Base-by-base conservation (phyloP, 1,140 invertebrate genomes). In the Dendrolimus punctatus region DNA sequence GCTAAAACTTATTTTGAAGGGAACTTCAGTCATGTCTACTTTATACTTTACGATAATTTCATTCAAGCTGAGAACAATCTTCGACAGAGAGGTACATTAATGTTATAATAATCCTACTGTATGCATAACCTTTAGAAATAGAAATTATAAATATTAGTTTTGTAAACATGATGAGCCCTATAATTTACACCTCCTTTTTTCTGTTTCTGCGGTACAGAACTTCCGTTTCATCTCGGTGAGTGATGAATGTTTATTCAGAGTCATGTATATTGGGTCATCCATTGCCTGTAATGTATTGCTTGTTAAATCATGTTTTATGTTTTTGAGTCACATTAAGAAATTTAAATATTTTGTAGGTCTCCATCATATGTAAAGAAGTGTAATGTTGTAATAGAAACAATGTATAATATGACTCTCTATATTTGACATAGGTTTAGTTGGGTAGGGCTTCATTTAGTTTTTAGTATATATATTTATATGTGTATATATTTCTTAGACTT, bases 21-120 rank as follows among this genome's bases (percentile, higher is more conserved):
- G 40, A 96, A 98, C 85, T 98, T 97, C 78, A 97, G 95, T 74
- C 95, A 97, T 90, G 94, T 99, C 39, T 99, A 98, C 83, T 96
- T 95, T 76, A 95, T 98, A 67, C 91, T 99, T 47, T 97, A 98
- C 85, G 97, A 99, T 81, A 95, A 95, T 76, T 98, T 99, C 83
- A 93, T 97, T 42, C 91, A 92, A 73, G 94, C 95, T 42, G 97
- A 99, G 89, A 91, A 91, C 46, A 97, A 97, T 87, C 87, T 98
- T 36, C 93, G 94, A 60, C 95, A 97, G 87, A 92, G 94, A 92
- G 96, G 97, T 98, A 76, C 58, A 40, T 58, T 49, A 48, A 40
- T 52, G 62, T 51, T 46, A 39, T 55, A 50, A 8, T 46, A 51
- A 54, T 47, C 23, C 23, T 23, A 23, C 23, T 23, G 23, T 23